Conservation (phyloP, 2,113 vertebrate species). For the Crotophaga sulcirostris region DNA sequence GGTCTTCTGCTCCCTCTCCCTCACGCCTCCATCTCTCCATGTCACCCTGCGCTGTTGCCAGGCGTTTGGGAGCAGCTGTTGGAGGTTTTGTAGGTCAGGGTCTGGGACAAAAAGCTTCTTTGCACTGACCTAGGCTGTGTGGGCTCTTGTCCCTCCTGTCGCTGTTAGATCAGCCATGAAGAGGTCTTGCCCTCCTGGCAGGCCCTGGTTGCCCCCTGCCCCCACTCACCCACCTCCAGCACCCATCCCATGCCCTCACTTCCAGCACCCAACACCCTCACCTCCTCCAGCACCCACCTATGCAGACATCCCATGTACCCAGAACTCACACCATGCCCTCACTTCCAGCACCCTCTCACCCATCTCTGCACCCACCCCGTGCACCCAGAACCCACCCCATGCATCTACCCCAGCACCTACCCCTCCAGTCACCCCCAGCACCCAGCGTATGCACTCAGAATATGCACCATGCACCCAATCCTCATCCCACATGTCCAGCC, state of each 20-base stretch:
- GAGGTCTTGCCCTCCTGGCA: neutral
- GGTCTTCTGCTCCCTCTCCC: neutral
- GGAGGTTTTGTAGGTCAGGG: neutral
- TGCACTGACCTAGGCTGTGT: neutral
- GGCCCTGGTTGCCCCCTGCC: neutral
- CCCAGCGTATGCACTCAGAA: no score
- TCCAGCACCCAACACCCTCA: neutral
- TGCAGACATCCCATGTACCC: neutral
- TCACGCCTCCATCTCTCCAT: fast-evolving
- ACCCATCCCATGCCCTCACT: neutral
- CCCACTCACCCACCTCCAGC: fast-evolving
- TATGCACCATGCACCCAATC: neutral
- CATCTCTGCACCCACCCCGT: no score
- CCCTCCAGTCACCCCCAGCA: no score
- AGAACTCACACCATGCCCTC: no score
- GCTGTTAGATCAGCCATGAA: neutral
- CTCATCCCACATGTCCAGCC: neutral
- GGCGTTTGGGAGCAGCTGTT: neutral
- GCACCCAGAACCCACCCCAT: no score
- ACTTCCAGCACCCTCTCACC: no score
- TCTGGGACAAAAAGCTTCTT: neutral
- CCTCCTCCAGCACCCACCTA: no score
- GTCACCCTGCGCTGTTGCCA: neutral
- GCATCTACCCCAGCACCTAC: no score
- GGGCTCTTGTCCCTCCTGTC: neutral